Percentiles rank a stretch among this genome's conserved stretches.
These are phyloP conservation scores for Linnaemya tessellans DNA, from an alignment of 2,888 invertebrate species.

Conservation along the genomic window DNA sequence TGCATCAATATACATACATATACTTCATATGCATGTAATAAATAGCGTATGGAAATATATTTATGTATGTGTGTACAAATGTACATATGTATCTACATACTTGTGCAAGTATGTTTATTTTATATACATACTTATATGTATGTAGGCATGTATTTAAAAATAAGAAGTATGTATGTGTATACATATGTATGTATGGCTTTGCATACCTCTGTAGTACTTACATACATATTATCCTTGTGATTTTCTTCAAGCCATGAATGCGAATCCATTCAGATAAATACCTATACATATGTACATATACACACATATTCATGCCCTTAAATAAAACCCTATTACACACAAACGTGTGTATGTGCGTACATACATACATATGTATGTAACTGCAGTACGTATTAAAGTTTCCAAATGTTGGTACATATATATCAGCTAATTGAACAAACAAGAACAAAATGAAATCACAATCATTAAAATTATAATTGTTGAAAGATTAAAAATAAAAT, in stretches of 20 bases:
- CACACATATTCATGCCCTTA: too few relatives aligned
- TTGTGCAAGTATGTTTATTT: background rate
- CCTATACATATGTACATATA: too few relatives aligned
- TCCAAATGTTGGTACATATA: conserved; percentile 15
- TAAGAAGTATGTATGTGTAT: too few relatives aligned
- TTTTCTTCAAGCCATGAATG: too few relatives aligned
- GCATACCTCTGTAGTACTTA: background rate
- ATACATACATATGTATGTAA: background rate
- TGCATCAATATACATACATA: background rate
- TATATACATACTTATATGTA: background rate
- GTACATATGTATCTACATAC: background rate
- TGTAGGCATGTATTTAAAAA: too few relatives aligned
- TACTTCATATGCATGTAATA: too few relatives aligned
- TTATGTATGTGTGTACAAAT: background rate
- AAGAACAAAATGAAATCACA: conserved; percentile 45
- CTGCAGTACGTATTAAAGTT: background rate
- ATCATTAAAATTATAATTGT: conserved; percentile 50
- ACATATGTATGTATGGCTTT: background rate
- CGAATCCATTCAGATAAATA: too few relatives aligned
- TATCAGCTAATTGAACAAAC: conserved; percentile 32
- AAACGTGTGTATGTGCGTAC: too few relatives aligned
- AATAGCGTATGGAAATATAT: background rate
- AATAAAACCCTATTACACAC: too few relatives aligned
- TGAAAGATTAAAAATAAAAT: conserved; percentile 46
- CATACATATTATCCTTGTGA: too few relatives aligned